Evolutionary conservation across 2,888 invertebrate genomes (phyloP), one percentile per base, ranked within the genome.

Genomic region (Conistra vaccinii): DNA sequence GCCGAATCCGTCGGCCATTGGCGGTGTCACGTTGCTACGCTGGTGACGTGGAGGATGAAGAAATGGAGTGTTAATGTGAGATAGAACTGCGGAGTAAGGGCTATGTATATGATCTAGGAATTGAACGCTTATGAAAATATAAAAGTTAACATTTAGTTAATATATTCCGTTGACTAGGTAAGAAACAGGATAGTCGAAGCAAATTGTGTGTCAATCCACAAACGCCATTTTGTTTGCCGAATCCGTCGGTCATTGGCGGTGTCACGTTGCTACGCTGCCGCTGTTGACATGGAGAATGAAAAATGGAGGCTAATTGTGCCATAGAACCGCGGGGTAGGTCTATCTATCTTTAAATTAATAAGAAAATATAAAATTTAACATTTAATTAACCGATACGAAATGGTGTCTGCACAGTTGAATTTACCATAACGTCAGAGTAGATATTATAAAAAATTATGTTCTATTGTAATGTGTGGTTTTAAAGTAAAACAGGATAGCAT

Each of bases 211-310:
- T 92, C 72, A 79, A 91, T 85, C 89, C 92, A 91, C 94, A 95
- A 95, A 96, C 95, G 95, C 90, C 96, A 93, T 95, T 96, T 95
- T 89, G 94, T 80, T 89, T 93, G 92, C 94, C 93, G 94, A 95
- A 95, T 95, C 93, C 94, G 89, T 85, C 93, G 95, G 89, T 94
- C 94, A 94, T 89, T 93, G 93, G 86, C 90, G 94, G 94, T 95
- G 94, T 95, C 96, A 94, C 93, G 95, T 96, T 94, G 92, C 84
- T 72, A 23, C 17, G 68, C n/a, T 42, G 29, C n/a, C n/a, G 32
- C 32, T 32, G 32, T 2, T 26, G 2, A 61, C 85, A 32, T 0
- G n/a, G 76, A 81, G 51, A 0, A 57, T 65, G 10, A 6, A 61
- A 57, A 73, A 74, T 61, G 81, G 68, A 80, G 55, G 4, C 7